Percentiles rank a stretch among this genome's conserved stretches.
Evolutionary conservation across 2,113 vertebrate genomes (phyloP).

Genomic region (Pogona vitticeps): DNA sequence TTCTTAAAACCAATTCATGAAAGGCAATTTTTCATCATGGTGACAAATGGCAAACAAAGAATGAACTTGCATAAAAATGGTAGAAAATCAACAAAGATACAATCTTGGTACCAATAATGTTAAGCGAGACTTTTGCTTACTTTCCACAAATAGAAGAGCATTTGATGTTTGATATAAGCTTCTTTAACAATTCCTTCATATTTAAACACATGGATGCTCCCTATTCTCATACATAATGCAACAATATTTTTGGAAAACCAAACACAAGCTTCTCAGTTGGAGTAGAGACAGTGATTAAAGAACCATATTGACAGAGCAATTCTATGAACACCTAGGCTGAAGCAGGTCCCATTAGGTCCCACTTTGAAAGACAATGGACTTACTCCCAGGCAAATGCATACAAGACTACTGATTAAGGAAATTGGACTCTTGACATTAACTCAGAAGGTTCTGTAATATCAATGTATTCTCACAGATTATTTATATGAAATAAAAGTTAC

Average conservation of each 20-base stretch:
- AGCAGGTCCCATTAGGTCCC: background rate
- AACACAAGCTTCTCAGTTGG: background rate
- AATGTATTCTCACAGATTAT: background rate
- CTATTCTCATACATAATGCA: background rate
- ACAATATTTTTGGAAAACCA: background rate
- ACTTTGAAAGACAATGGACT: background rate
- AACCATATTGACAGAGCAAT: background rate
- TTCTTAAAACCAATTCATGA: background rate
- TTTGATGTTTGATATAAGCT: background rate
- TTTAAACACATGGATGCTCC: background rate
- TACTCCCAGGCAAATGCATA: background rate
- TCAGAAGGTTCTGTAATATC: background rate
- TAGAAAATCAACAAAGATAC: background rate
- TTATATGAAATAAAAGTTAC: slow-evolving; percentile 66
- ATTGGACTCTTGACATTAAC: background rate
- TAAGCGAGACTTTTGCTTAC: background rate
- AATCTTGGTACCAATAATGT: background rate
- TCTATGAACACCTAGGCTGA: background rate
- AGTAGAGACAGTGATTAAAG: background rate
- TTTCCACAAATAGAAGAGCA: background rate
- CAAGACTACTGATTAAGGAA: background rate
- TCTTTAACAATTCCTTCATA: background rate
- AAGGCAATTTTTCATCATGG: background rate
- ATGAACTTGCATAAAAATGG: background rate
- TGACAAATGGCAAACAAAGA: background rate